Conservation (phyloP, 2,113 vertebrate genomes). For the Phaetusa simplex region DNA sequence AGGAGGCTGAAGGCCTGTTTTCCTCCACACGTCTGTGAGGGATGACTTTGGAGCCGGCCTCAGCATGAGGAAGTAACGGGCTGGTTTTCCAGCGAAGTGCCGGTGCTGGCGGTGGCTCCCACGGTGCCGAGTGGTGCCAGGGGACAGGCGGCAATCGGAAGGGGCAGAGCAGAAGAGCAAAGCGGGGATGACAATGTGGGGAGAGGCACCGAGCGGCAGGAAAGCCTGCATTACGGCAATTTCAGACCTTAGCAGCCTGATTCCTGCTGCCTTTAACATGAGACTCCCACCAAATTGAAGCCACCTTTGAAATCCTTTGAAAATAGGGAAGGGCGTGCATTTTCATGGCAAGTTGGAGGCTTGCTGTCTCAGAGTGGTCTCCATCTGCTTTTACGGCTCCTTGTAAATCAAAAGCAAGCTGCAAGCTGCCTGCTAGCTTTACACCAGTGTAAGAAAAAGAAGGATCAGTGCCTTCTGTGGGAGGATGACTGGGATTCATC, state of each 20-base stretch:
- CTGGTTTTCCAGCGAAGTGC: neutral
- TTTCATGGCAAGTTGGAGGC: neutral
- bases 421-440: neutral
- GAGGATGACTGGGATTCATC: neutral
- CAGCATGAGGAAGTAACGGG: neutral
- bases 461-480: neutral
- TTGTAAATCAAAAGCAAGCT: neutral
- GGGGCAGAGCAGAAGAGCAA: neutral
- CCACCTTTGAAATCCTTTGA: neutral
- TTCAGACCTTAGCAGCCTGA: neutral
- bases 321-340: neutral
- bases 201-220: neutral
- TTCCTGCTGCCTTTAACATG: neutral
- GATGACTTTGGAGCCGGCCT: neutral
- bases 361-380: neutral
- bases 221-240: neutral
- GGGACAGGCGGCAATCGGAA: fast-evolving
- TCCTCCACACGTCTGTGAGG: neutral
- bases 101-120: fast-evolving
- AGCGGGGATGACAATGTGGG: neutral
- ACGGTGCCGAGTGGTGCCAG: fast-evolving
- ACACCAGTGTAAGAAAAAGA: neutral
- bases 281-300: neutral
- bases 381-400: neutral
- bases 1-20: neutral